Conservation (phyloP, 2,113 vertebrate species). For the Conger conger region DNA sequence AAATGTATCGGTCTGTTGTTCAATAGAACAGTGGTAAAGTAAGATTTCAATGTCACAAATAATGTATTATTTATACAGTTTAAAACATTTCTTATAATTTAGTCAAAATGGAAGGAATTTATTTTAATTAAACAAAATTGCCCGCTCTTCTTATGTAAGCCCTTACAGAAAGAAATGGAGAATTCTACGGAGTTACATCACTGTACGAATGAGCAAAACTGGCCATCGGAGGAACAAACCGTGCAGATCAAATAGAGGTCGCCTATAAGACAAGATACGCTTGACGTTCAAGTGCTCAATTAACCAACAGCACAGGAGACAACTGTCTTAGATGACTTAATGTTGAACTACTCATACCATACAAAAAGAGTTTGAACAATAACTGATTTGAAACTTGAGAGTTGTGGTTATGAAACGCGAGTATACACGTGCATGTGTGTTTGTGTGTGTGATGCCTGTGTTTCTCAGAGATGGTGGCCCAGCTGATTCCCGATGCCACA, state of each 20-base stretch:
- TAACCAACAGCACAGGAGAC: not conserved
- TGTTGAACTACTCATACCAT: not conserved
- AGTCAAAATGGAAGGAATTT: not conserved
- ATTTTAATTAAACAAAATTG: not conserved
- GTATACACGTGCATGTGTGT: not conserved
- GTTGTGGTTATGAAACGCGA: too few relatives aligned
- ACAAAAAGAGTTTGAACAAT: not conserved
- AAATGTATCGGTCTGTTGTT: not conserved
- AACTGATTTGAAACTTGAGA: not conserved
- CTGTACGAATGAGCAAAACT: not conserved
- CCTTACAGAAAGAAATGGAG: not conserved
- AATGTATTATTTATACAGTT: not conserved
- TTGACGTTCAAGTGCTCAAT: not conserved
- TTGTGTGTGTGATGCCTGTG: slow-evolving; percentile 3
- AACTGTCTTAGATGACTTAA: not conserved
- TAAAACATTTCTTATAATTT: not conserved
- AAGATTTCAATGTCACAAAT: not conserved
- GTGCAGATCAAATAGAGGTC: not conserved
- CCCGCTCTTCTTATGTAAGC: not conserved
- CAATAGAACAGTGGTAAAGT: not conserved
- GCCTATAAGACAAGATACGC: not conserved
- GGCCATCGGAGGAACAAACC: not conserved
- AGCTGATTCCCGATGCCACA: slow-evolving; percentile 85
- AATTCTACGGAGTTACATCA: not conserved
- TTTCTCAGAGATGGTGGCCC: slow-evolving; percentile 78